phyloP scores from a whole-genome alignment of 2,888 invertebrate species.

The Megaustenia siamemsis region DNA sequence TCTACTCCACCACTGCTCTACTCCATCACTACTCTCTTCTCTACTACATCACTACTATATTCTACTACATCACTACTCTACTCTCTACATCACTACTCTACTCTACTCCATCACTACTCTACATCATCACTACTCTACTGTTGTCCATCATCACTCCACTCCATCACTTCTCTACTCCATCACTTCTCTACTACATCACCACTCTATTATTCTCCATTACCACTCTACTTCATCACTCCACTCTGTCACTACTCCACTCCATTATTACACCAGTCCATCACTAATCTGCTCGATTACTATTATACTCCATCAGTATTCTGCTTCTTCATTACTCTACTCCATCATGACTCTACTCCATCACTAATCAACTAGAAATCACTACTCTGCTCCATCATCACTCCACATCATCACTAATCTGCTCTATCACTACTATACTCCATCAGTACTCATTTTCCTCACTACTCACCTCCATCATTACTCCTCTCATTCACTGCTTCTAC shows the following conservation, averaged over 20 bases:
- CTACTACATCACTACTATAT: too few relatives aligned
- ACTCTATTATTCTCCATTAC: background rate
- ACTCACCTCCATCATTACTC: background rate
- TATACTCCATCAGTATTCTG: too few relatives aligned
- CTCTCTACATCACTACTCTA: background rate
- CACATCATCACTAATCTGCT: background rate
- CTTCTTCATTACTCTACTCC: too few relatives aligned
- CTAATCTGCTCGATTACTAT: background rate
- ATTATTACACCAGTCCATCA: background rate
- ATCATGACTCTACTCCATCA: too few relatives aligned
- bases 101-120: too few relatives aligned
- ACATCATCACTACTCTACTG: background rate
- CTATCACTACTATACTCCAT: background rate
- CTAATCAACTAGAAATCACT: too few relatives aligned
- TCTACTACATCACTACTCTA: too few relatives aligned
- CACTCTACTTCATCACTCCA: constrained; percentile 2
- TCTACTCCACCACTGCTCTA: background rate
- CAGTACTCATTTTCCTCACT: background rate
- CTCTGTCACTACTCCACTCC: background rate
- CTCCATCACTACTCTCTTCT: background rate
- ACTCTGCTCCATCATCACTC: constrained; percentile 16
- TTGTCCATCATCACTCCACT: background rate
- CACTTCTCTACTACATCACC: background rate
- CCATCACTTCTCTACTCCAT: background rate
- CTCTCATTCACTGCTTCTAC: too few relatives aligned